Base-by-base conservation (phyloP, 1,140 invertebrate genomes). In the Drosophila tristis region DNA sequence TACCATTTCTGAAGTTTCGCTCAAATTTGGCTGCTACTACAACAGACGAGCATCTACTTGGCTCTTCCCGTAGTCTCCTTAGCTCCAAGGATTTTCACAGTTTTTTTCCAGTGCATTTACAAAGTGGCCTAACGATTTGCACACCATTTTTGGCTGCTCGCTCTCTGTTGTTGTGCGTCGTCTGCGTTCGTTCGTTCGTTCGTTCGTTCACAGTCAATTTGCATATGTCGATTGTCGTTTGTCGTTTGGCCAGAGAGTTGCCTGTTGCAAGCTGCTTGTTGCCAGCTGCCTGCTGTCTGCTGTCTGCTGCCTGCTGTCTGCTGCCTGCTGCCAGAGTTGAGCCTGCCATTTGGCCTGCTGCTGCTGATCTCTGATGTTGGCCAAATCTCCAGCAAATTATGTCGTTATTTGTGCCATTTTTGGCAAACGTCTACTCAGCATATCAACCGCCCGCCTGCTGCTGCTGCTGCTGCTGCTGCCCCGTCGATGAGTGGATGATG, bases 341-440 rank as follows among this genome's bases (percentile, higher is more conserved):
- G 39, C 42, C 59, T 74, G 67, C 50, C 64, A 71, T 68, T 71
- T 68, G 51, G 44, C 29, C 29, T 39, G 53, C 54, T 58, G 44
- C 50, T 15, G 50, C n/a, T 70, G 66, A 70, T 60, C 56, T 56
- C 16, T 49, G 73, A 74, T 62, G 64, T 61, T 85, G 76, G 73
- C 44, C 42, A 56, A 74, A 81, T 86, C 82, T 78, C 15, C 67
- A 65, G 42, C 78, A 87, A 86, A 86, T 86, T 86, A 86, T 86
- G 82, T 86, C 82, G 82, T 86, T 86, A 86, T 87, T 86, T 86
- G 82, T 86, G 78, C 82, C 82, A 86, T 86, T 86, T 86, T 86
- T 87, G 82, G 82, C 81, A 85, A 85, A 62, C 45, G 50, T 53
- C 42, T 35, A 35, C 58, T 45, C 58, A 20, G 20, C 20, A 20